These are phyloP conservation scores for Mustelus asterias DNA, from an alignment of 2,113 vertebrate species.

Conservation along the genomic window DNA sequence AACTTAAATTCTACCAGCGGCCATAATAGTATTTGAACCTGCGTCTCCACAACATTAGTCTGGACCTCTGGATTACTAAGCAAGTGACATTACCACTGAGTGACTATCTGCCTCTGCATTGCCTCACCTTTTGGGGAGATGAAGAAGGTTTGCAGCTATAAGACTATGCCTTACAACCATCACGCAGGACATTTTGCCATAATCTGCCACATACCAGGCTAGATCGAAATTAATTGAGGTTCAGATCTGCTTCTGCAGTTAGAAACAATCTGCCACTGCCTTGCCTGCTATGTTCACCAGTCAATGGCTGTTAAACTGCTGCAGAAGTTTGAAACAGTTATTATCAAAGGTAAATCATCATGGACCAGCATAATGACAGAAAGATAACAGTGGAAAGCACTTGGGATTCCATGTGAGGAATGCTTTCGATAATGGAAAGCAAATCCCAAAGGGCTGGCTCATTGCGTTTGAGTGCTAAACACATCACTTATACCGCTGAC, in stretches of 20 bases:
- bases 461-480: neutral
- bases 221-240: neutral
- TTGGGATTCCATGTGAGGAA: neutral
- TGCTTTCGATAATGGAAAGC: neutral
- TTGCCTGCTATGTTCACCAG: neutral
- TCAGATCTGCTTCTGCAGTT: neutral
- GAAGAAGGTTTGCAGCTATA: neutral
- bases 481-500: neutral
- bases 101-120: neutral
- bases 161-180: neutral
- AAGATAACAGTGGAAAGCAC: neutral
- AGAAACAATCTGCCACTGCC: neutral
- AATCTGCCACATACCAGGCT: neutral
- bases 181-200: neutral
- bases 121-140: neutral
- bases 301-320: neutral
- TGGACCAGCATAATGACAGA: neutral
- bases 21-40: neutral
- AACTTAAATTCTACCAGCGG: neutral
- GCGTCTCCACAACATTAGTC: neutral
- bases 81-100: neutral
- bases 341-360: neutral
- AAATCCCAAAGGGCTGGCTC: neutral
- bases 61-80: neutral
- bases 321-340: neutral